A percentile compares a stretch with the other conserved stretches of the same genome.
Evolutionary conservation across 2,888 invertebrate species (phyloP).

Genomic region (Ramazzottius varieornatus): DNA sequence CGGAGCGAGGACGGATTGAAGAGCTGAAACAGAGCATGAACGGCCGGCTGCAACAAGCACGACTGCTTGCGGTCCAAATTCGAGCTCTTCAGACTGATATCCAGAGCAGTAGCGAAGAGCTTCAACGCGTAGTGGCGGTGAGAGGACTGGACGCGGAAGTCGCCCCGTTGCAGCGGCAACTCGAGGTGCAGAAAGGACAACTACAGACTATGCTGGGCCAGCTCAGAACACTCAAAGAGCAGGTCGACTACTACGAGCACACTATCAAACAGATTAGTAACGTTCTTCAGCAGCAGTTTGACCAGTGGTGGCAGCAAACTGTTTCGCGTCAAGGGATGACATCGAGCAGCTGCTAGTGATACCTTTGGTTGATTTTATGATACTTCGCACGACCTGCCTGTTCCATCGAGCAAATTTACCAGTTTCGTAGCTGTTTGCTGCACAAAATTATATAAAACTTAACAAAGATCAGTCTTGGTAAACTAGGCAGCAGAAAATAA

Average conservation of each 20-base stretch:
- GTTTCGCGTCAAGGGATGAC: no score
- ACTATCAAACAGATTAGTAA: neutral
- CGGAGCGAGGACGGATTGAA: neutral
- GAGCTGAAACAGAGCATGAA: neutral
- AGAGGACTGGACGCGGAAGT: no score
- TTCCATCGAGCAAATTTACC: no score
- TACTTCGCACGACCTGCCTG: no score
- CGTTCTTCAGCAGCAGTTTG: neutral
- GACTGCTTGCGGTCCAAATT: neutral
- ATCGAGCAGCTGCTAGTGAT: no score
- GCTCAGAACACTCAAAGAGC: neutral
- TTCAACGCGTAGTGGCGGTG: no score
- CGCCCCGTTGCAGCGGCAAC: neutral
- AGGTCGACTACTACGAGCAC: neutral
- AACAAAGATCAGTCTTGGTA: no score
- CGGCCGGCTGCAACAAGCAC: neutral
- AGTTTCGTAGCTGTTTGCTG: no score
- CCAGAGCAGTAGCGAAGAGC: neutral
- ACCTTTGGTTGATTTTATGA: no score
- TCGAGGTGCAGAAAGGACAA: neutral
- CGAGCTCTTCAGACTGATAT: neutral
- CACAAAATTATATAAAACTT: no score
- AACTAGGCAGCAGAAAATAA: no score
- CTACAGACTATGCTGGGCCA: neutral
- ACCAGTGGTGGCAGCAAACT: neutral